Evolutionary conservation across 2,888 invertebrate genomes (phyloP).

Genomic region (Drosophila melanocephala): DNA sequence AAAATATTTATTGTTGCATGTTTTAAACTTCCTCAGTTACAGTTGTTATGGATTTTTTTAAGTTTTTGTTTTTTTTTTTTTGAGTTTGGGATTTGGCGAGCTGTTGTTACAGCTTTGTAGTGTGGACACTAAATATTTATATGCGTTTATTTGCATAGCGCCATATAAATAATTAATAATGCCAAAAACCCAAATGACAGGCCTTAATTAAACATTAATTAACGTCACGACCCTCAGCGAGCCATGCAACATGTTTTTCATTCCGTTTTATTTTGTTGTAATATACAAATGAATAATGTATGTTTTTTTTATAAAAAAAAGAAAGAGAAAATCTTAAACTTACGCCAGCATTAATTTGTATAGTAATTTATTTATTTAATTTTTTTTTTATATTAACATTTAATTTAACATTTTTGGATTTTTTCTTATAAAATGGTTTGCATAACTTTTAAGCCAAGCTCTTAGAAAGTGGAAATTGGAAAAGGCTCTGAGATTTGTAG

Average conservation of each 20-base stretch:
- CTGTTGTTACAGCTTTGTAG: constrained; percentile 29
- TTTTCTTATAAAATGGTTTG: constrained; percentile 53
- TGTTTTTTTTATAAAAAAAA: constrained; percentile 15
- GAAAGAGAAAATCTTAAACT: constrained; percentile 36
- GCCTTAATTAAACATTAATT: constrained; percentile 60
- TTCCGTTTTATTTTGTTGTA: constrained; percentile 12
- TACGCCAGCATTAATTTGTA: constrained; percentile 56
- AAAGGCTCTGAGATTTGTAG: constrained; percentile 58
- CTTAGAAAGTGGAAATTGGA: constrained; percentile 70
- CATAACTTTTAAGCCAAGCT: constrained; percentile 65
- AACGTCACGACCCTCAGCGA: constrained; percentile 34
- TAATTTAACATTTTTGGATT: constrained; percentile 52
- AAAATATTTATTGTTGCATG: constrained; percentile 78
- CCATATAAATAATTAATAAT: constrained; percentile 47
- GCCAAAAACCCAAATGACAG: constrained; percentile 35
- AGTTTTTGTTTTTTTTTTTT: constrained; percentile 20
- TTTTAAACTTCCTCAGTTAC: constrained; percentile 73
- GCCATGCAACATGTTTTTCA: constrained; percentile 31
- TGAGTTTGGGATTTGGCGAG: constrained; percentile 6
- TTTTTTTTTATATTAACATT: constrained; percentile 53
- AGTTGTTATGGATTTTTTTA: constrained; percentile 36
- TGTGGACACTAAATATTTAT: constrained; percentile 42
- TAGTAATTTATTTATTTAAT: constrained; percentile 34
- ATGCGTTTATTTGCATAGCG: constrained; percentile 33
- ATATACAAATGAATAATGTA: constrained; percentile 38